Evolutionary conservation across 2,888 invertebrate genomes (phyloP).

Genomic region (Coecobrya sp.): DNA sequence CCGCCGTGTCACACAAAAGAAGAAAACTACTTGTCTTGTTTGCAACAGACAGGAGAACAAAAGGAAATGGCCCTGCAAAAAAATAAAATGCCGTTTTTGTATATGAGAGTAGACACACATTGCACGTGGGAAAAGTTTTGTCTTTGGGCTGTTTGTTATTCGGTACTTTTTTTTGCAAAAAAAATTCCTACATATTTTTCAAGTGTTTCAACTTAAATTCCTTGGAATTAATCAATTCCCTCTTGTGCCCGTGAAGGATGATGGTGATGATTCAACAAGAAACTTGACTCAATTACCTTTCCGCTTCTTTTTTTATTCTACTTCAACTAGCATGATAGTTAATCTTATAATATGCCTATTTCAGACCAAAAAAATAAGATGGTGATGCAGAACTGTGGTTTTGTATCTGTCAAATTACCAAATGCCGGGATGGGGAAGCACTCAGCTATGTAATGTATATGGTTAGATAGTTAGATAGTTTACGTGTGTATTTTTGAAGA

Average conservation of each 20-base stretch:
- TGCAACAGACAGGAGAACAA: no score
- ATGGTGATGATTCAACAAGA: neutral
- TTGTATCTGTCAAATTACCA: neutral
- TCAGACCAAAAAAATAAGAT: neutral
- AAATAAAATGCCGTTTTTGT: no score
- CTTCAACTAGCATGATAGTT: neutral
- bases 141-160: neutral
- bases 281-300: constrained; percentile 11
- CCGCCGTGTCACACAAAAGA: no score
- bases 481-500: no score
- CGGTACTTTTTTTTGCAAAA: neutral
- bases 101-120: no score
- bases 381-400: neutral
- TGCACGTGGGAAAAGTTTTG: no score
- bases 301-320: neutral
- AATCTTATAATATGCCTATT: neutral
- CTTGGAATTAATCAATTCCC: constrained; percentile 10
- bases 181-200: neutral
- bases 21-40: no score
- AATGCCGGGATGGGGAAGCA: neutral
- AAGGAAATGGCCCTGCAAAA: no score
- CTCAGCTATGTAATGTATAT: neutral
- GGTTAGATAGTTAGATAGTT: no score
- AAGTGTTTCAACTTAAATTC: neutral
- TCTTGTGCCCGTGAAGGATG: neutral